These are phyloP conservation scores for Laspeyria flexula DNA, from an alignment of 2,888 invertebrate species.

Conservation along the genomic window DNA sequence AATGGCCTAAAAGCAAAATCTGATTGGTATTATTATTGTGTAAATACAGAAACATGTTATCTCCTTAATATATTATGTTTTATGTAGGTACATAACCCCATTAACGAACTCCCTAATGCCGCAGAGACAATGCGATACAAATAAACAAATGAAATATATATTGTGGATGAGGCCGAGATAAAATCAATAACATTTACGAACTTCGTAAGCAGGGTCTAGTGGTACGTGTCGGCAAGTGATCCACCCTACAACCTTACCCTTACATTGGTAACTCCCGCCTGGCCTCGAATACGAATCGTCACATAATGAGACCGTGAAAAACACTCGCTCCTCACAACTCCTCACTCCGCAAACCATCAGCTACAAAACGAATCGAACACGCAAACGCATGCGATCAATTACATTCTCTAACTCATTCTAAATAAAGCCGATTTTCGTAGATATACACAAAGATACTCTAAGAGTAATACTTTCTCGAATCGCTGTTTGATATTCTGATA, in stretches of 20 bases:
- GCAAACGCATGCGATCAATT: conserved; percentile 46
- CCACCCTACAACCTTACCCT: conserved; percentile 59
- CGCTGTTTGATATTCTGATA: conserved; percentile 79
- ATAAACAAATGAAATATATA: conserved; percentile 44
- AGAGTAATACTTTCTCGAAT: conserved; percentile 51
- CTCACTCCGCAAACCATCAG: conserved; percentile 55
- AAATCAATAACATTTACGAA: conserved; percentile 63
- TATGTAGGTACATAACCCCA: conserved; percentile 14
- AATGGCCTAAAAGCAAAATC: conserved; percentile 4
- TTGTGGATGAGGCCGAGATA: conserved; percentile 41
- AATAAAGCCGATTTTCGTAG: conserved; percentile 48
- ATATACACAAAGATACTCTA: conserved; percentile 17
- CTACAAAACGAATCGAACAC: conserved; percentile 52
- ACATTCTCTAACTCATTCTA: conserved; percentile 45
- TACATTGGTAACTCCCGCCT: conserved; percentile 59
- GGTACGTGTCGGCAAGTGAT: conserved; percentile 56
- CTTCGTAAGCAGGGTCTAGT: conserved; percentile 57
- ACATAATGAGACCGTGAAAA: conserved; percentile 80
- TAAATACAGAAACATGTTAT: conserved; percentile 5
- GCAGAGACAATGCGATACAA: conserved; percentile 26
- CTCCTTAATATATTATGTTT: conserved; percentile 3
- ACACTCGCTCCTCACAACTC: conserved; percentile 76
- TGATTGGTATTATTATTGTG: conserved; percentile 6
- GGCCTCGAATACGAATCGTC: conserved; percentile 79
- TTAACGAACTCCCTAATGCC: conserved; percentile 25